Conservation (phyloP, 2,888 invertebrate genomes). For the Coelinius sp. region DNA sequence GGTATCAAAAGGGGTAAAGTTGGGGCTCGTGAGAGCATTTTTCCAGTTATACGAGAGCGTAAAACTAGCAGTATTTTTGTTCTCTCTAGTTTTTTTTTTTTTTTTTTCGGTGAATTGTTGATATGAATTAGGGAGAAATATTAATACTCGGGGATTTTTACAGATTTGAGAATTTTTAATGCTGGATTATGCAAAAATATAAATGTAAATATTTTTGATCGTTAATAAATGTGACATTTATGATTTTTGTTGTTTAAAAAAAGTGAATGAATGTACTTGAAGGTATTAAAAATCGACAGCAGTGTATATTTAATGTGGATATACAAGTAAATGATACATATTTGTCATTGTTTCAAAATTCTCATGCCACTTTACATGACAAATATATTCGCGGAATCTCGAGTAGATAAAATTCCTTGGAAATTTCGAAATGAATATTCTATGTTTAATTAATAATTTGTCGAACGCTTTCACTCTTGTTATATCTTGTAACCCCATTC, state of each 20-base stretch:
- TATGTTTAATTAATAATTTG: not conserved
- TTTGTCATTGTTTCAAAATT: too few species aligned
- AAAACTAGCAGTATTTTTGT: constrained; percentile 2
- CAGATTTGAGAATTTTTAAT: not conserved
- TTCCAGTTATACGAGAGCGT: not conserved
- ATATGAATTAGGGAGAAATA: constrained; percentile 8
- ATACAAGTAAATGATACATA: not conserved
- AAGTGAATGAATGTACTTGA: not conserved
- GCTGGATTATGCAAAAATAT: not conserved
- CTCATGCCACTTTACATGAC: not conserved
- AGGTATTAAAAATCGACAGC: not conserved
- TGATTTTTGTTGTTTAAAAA: not conserved
- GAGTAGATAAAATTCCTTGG: not conserved
- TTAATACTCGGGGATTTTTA: not conserved
- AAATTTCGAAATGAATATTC: not conserved
- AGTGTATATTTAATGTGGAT: not conserved
- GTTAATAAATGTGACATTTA: not conserved
- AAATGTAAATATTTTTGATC: not conserved
- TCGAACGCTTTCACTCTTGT: too few species aligned
- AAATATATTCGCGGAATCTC: not conserved
- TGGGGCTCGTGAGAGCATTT: not conserved
- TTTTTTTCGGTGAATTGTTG: not conserved
- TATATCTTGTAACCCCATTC: too few species aligned
- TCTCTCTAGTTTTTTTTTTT: not conserved
- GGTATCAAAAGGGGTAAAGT: not conserved